A percentile compares a stretch with the other conserved stretches of the same genome.
These are phyloP conservation scores for Clunio marinus DNA, from an alignment of 2,888 invertebrate genomes.

Conservation along the genomic window DNA sequence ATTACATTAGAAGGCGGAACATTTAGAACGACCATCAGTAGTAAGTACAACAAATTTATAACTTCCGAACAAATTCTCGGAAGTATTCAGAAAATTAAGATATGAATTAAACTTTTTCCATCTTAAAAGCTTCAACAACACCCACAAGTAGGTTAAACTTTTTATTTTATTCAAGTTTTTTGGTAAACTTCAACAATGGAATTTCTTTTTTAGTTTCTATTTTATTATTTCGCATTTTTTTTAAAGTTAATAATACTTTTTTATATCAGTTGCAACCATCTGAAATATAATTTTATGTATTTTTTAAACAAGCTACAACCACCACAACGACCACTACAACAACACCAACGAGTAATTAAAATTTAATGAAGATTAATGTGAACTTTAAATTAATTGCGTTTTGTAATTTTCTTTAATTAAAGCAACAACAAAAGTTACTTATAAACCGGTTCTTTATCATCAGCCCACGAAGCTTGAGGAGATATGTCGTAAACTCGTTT, in stretches of 20 bases:
- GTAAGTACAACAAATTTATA: neutral
- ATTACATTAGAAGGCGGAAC: neutral
- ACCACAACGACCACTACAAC: neutral
- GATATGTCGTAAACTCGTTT: neutral
- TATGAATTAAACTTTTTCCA: too few relatives aligned
- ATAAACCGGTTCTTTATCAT: too few relatives aligned
- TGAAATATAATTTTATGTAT: too few relatives aligned
- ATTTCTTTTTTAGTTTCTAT: too few relatives aligned
- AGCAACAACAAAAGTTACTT: conserved; percentile 19
- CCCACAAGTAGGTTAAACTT: neutral
- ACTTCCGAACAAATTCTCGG: too few relatives aligned
- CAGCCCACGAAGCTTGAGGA: neutral
- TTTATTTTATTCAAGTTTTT: too few relatives aligned
- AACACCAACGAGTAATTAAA: neutral
- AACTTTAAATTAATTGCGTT: neutral
- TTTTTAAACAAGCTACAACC: too few relatives aligned
- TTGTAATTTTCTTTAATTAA: neutral
- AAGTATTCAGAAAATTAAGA: too few relatives aligned
- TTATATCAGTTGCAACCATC: too few relatives aligned
- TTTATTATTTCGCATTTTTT: too few relatives aligned
- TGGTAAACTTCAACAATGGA: too few relatives aligned
- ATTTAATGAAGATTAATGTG: neutral
- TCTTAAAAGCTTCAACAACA: neutral
- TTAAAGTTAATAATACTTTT: too few relatives aligned
- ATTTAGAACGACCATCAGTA: neutral